Conservation (phyloP, 2,113 vertebrate genomes). For the Beaufortia kweichowensis region DNA sequence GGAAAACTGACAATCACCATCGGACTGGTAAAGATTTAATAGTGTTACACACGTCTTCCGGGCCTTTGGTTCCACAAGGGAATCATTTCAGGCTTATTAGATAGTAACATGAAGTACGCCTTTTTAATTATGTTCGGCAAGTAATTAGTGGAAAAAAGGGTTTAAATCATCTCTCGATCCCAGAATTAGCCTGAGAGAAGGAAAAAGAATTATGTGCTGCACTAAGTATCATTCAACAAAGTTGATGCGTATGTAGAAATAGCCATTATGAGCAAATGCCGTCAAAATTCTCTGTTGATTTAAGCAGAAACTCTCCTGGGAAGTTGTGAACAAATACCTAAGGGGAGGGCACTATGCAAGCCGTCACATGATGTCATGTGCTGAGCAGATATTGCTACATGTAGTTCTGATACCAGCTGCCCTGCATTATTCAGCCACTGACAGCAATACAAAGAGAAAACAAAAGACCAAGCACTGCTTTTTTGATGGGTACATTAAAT, state of each 20-base stretch:
- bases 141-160: slow-evolving; percentile 69
- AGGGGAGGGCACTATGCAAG: slow-evolving; percentile 59
- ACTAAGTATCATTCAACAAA: slow-evolving; percentile 44
- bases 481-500: slow-evolving; percentile 27
- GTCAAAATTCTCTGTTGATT: slow-evolving; percentile 14
- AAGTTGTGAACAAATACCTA: slow-evolving; percentile 58
- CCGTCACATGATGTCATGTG: slow-evolving; percentile 61
- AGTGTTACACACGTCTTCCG: slow-evolving; percentile 55
- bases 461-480: slow-evolving; percentile 12
- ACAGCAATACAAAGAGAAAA: slow-evolving; percentile 30
- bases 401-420: slow-evolving; percentile 18
- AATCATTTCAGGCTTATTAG: slow-evolving; percentile 66
- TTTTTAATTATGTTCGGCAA: slow-evolving; percentile 71
- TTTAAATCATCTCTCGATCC: slow-evolving; percentile 67
- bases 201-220: slow-evolving; percentile 41
- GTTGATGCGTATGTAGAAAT: background rate
- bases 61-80: slow-evolving; percentile 54
- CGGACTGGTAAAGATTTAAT: slow-evolving; percentile 55
- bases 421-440: background rate
- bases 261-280: slow-evolving; percentile 27
- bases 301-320: slow-evolving; percentile 41
- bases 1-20: slow-evolving; percentile 37
- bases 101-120: slow-evolving; percentile 60
- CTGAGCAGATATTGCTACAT: slow-evolving; percentile 57
- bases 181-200: slow-evolving; percentile 62